Evolutionary conservation across 2,888 invertebrate species (phyloP).

Genomic region (Deroplatys truncata): DNA sequence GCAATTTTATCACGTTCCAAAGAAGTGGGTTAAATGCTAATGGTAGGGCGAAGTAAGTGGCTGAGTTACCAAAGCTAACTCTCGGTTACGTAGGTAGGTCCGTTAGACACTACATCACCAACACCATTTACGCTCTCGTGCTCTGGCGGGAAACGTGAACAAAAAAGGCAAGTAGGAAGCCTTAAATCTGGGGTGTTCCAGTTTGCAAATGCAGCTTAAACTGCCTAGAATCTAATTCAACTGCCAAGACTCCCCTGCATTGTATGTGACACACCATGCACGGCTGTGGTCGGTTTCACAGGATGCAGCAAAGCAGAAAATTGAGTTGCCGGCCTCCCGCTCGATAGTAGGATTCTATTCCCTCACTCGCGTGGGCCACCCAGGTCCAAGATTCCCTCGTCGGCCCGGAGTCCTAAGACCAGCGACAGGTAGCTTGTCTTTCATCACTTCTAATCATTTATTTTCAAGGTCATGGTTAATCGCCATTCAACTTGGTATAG

Average conservation of each 20-base stretch:
- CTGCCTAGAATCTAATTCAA: background rate
- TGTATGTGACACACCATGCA: constrained; percentile 3
- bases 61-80: no score
- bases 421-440: no score
- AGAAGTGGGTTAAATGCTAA: no score
- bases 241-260: background rate
- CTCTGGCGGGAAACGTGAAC: background rate
- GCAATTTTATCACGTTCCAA: no score
- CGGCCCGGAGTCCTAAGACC: no score
- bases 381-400: background rate
- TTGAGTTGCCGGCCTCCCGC: constrained; percentile 15
- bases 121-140: background rate
- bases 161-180: background rate
- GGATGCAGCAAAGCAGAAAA: constrained; percentile 24
- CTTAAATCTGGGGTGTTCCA: background rate
- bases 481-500: no score
- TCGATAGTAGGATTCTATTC: background rate
- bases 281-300: constrained; percentile 12
- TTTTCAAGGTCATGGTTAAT: no score
- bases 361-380: no score
- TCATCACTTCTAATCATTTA: no score
- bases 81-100: no score
- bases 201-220: background rate
- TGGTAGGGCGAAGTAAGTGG: no score
- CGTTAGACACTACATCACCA: no score